phyloP scores from a whole-genome alignment of 2,113 vertebrate genomes.

The Clarias gariepinus region DNA sequence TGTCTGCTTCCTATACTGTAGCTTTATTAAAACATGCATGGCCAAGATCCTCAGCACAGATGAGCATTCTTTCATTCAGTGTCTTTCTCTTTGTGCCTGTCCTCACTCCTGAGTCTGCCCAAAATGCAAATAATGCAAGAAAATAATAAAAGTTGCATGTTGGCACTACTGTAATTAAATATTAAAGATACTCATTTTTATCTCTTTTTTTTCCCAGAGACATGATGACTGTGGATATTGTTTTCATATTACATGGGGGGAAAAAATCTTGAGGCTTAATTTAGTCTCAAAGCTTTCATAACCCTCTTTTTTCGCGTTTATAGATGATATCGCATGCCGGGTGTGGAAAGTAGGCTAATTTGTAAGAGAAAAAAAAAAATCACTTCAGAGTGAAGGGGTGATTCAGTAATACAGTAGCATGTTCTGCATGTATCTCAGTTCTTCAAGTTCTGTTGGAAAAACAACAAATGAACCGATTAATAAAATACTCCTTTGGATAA shows the following conservation, averaged over 20 bases:
- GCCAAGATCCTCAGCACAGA: conserved; percentile 33
- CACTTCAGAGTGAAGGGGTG: background rate
- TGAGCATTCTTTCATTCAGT: conserved; percentile 17
- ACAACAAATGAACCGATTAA: background rate
- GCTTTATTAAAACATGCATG: conserved; percentile 21
- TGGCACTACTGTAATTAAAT: conserved; percentile 77
- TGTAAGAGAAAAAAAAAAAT: background rate
- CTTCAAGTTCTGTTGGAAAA: background rate
- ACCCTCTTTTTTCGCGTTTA: conserved; percentile 39
- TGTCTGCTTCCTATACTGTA: conserved; percentile 28
- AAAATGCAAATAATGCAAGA: conserved; percentile 75
- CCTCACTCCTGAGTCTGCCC: conserved; percentile 63
- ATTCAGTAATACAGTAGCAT: background rate
- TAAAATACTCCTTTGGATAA: background rate
- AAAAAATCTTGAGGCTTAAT: conserved; percentile 62
- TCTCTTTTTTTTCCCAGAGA: conserved; percentile 43
- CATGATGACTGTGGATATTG: conserved; percentile 73
- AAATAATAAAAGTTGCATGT: conserved; percentile 76
- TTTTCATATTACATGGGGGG: conserved; percentile 68
- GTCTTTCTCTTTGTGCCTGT: conserved; percentile 15
- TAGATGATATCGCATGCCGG: conserved; percentile 61
- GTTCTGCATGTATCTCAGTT: background rate
- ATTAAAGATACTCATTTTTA: conserved; percentile 69
- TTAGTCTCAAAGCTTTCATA: conserved; percentile 63
- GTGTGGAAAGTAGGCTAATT: conserved; percentile 43